Evolutionary conservation across 2,888 invertebrate species (phyloP).

Genomic region (Drosophila trichaetosa): DNA sequence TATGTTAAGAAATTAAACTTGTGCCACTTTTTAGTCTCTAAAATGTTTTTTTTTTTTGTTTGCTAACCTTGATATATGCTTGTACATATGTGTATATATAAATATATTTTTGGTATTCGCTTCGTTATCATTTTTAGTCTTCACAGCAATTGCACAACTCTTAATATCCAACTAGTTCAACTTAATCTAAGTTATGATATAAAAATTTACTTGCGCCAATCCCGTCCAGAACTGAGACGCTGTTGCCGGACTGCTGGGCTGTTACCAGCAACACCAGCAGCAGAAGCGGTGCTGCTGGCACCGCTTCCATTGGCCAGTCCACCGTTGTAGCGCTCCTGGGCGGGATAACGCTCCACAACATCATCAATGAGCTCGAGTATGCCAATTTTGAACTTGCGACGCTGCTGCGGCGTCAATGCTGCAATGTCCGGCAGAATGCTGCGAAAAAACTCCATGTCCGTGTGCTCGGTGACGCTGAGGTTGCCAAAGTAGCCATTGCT

Average conservation of each 20-base stretch:
- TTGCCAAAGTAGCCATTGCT: constrained; percentile 58
- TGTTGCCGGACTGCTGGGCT: constrained; percentile 31
- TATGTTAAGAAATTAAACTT: not conserved
- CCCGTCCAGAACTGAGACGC: constrained; percentile 67
- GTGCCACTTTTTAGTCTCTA: not conserved
- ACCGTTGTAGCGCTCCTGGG: constrained; percentile 58
- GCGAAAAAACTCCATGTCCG: constrained; percentile 86
- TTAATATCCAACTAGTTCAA: constrained; percentile 8
- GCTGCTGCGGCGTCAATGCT: constrained; percentile 85
- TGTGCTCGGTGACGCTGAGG: constrained; percentile 70
- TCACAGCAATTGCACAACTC: constrained; percentile 26
- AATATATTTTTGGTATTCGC: constrained; percentile 16
- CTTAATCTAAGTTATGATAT: constrained; percentile 13
- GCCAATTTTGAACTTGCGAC: constrained; percentile 86
- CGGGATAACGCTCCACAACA: constrained; percentile 82
- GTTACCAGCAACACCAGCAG: constrained; percentile 10
- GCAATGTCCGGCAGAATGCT: constrained; percentile 86
- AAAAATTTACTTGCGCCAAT: constrained; percentile 71
- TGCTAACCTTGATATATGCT: not conserved
- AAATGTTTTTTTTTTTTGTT: not conserved
- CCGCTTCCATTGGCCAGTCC: constrained; percentile 36
- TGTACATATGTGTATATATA: not conserved
- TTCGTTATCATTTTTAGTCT: not conserved
- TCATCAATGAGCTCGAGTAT: constrained; percentile 86
- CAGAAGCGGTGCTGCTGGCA: constrained; percentile 14